phyloP scores from a whole-genome alignment of 2,888 invertebrate genomes.

The Hipparchia semele region DNA sequence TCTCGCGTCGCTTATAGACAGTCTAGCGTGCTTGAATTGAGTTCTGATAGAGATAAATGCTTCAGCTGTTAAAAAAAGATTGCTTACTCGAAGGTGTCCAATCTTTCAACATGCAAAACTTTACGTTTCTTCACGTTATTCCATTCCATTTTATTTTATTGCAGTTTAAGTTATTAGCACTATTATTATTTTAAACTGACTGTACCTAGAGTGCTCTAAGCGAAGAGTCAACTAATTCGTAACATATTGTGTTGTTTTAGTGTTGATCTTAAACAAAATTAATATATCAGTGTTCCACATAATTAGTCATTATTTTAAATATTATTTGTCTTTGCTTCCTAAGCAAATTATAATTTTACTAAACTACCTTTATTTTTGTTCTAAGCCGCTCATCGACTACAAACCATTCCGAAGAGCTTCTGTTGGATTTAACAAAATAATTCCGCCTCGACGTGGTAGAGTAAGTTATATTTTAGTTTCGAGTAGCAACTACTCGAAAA shows the following conservation, averaged over 20 bases:
- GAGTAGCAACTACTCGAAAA: too few relatives aligned
- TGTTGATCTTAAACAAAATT: not conserved
- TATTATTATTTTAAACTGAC: not conserved
- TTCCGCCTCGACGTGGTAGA: conserved; percentile 63
- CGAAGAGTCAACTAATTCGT: not conserved
- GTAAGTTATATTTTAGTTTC: conserved; percentile 53
- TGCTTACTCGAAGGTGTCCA: too few relatives aligned
- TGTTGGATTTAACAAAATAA: conserved; percentile 73
- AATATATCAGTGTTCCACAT: not conserved
- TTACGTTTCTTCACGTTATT: not conserved
- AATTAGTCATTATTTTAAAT: not conserved
- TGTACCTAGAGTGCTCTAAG: conserved; percentile 1
- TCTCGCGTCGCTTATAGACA: too few relatives aligned
- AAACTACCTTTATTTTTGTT: conserved; percentile 41
- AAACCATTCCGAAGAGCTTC: conserved; percentile 74
- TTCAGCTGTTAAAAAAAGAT: too few relatives aligned
- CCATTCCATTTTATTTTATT: not conserved
- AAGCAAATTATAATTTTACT: not conserved
- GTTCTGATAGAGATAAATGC: too few relatives aligned
- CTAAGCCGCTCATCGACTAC: conserved; percentile 64
- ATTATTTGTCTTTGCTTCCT: not conserved
- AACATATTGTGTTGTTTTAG: not conserved
- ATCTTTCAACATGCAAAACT: not conserved
- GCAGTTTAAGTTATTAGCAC: not conserved
- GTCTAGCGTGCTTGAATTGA: too few relatives aligned